phyloP scores from a whole-genome alignment of 1,140 invertebrate species.

The Ips nitidus region DNA sequence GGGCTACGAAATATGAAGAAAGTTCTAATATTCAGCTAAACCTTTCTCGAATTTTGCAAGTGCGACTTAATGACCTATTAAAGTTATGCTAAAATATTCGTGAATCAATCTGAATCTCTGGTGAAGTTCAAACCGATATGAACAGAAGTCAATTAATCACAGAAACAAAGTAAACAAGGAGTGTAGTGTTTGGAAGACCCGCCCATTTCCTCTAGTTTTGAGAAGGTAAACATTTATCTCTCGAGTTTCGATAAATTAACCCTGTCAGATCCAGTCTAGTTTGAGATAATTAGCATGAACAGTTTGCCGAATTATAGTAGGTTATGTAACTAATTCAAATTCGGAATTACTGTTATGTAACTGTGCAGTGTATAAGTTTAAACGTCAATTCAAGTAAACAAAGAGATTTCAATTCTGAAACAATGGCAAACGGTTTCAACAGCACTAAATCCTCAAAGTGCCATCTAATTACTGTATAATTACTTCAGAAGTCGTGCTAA shows the following conservation, averaged over 20 bases:
- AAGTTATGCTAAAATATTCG: conserved; percentile 20
- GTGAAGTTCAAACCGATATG: conserved; percentile 5
- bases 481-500: too few species aligned
- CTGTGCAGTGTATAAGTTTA: too few species aligned
- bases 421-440: too few species aligned
- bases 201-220: conserved; percentile 2
- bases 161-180: conserved; percentile 5
- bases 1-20: conserved; percentile 1
- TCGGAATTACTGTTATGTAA: too few species aligned
- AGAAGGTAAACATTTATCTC: background rate
- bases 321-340: too few species aligned
- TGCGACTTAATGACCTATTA: background rate
- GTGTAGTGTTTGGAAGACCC: background rate
- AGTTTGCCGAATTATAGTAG: too few species aligned
- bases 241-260: background rate
- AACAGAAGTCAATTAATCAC: conserved; percentile 10
- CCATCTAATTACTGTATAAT: too few species aligned
- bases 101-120: conserved; percentile 1
- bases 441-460: too few species aligned
- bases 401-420: too few species aligned
- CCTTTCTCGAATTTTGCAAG: too few species aligned
- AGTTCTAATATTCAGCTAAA: background rate
- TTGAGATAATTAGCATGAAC: too few species aligned
- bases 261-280: background rate
- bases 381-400: too few species aligned